Evolutionary conservation across 2,888 invertebrate genomes (phyloP).

Genomic region (Sphaerophoria rueppellii): DNA sequence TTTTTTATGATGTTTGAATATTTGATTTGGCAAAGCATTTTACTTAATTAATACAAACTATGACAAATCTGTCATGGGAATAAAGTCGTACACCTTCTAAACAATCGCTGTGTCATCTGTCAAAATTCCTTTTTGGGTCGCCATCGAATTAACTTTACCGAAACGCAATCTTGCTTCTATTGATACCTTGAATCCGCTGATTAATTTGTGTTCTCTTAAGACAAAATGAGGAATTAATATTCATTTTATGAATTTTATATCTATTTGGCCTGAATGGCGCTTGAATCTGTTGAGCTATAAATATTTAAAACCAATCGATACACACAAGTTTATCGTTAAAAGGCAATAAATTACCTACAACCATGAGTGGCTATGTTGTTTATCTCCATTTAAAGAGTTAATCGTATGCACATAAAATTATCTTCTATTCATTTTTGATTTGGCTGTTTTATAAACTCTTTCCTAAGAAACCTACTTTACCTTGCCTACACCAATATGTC

Average conservation of each 20-base stretch:
- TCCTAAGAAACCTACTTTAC: neutral
- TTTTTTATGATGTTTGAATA: no score
- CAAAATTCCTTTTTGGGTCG: no score
- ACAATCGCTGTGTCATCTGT: no score
- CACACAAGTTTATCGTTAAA: conserved; percentile 52
- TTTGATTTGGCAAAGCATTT: no score
- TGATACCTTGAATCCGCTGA: neutral
- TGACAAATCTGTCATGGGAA: no score
- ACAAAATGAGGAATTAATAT: neutral
- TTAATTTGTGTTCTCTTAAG: neutral
- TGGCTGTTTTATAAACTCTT: conserved; percentile 3
- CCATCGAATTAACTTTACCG: no score
- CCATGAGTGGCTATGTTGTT: conserved; percentile 17
- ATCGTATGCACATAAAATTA: conserved; percentile 46
- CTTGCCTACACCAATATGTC: neutral
- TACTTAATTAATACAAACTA: no score
- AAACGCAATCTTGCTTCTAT: no score
- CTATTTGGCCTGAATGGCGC: conserved; percentile 52
- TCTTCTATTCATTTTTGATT: conserved; percentile 4
- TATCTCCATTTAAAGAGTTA: conserved; percentile 36
- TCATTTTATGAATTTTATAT: conserved; percentile 2
- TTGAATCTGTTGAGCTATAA: conserved; percentile 47
- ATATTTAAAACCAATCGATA: conserved; percentile 58
- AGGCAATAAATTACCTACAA: conserved; percentile 53
- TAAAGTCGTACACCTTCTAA: no score